A percentile compares a stretch with the other conserved stretches of the same genome.
Evolutionary conservation across 2,797 vertebrate genomes (phyloP).

Genomic region (Argentina silus): DNA sequence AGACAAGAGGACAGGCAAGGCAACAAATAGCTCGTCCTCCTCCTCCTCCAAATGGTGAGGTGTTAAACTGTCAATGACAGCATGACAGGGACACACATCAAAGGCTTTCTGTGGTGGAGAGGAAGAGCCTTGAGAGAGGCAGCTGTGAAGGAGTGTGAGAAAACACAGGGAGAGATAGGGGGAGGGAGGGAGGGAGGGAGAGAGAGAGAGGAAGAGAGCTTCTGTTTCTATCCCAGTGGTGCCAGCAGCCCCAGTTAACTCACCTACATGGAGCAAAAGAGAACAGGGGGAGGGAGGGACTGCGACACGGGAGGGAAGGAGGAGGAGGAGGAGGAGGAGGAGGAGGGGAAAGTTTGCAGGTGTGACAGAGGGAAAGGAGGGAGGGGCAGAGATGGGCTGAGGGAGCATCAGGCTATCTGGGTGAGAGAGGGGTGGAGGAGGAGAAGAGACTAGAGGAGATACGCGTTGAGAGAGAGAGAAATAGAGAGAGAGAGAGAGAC

Average conservation of each 20-base stretch:
- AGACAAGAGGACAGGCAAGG: conserved; percentile 17
- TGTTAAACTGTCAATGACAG: conserved; percentile 72
- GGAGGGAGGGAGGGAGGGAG: background rate
- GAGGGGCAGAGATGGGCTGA: conserved; percentile 50
- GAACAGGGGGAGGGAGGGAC: conserved; percentile 41
- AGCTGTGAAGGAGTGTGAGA: background rate
- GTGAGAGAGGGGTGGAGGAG: conserved; percentile 57
- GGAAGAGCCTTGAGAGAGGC: conserved; percentile 53
- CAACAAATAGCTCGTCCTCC: conserved; percentile 44
- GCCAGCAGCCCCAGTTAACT: conserved; percentile 79
- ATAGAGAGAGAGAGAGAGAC: conserved; percentile 62
- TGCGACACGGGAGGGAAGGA: conserved; percentile 10
- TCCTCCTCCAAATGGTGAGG: conserved; percentile 39
- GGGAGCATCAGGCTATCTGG: conserved; percentile 67
- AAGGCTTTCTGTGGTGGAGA: conserved; percentile 40
- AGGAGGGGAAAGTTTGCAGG: conserved; percentile 78
- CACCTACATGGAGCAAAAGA: conserved; percentile 76
- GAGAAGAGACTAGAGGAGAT: conserved; percentile 54
- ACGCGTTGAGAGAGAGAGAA: conserved; percentile 12
- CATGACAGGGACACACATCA: conserved; percentile 71
- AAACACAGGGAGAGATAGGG: background rate
- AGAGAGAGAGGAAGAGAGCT: conserved; percentile 21
- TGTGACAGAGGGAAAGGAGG: conserved; percentile 66
- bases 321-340: conserved; percentile 32
- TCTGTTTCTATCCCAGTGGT: conserved; percentile 71